These are phyloP conservation scores for Gopherus evgoodei DNA, from an alignment of 2,113 vertebrate genomes.

Conservation along the genomic window DNA sequence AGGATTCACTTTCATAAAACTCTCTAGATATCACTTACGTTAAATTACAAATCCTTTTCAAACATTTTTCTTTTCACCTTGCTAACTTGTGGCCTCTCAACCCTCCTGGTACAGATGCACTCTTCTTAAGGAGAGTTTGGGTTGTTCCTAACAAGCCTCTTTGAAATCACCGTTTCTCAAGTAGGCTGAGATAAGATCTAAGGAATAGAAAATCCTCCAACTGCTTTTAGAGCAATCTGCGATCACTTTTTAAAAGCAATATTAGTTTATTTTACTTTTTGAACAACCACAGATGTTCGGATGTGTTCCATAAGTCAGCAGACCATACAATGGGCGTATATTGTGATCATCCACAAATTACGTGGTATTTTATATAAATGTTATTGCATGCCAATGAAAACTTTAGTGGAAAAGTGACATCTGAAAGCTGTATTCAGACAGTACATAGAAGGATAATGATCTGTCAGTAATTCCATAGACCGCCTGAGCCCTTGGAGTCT, in stretches of 20 bases:
- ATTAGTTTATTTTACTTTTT: constrained; percentile 62
- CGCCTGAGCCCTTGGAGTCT: constrained; percentile 20
- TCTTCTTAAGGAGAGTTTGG: constrained; percentile 37
- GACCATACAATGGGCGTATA: constrained; percentile 20
- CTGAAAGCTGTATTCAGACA: constrained; percentile 8
- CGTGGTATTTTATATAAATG: constrained; percentile 41
- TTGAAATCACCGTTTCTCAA: constrained; percentile 13
- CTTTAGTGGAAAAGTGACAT: not conserved
- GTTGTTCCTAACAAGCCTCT: constrained; percentile 12
- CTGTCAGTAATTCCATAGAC: not conserved
- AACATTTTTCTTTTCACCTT: constrained; percentile 59
- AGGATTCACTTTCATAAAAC: constrained; percentile 42
- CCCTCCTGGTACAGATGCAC: constrained; percentile 22
- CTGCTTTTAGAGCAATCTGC: constrained; percentile 53
- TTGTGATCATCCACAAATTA: constrained; percentile 48
- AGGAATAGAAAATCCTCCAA: constrained; percentile 52
- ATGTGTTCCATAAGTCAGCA: constrained; percentile 28
- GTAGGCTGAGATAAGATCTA: constrained; percentile 48
- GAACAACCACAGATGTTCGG: constrained; percentile 63
- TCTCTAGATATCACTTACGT: constrained; percentile 44
- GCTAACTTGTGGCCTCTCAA: constrained; percentile 32
- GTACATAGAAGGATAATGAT: not conserved
- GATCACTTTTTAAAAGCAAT: constrained; percentile 25
- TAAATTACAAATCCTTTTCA: constrained; percentile 48
- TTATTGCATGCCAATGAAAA: constrained; percentile 35